Percentiles rank a stretch among this genome's conserved stretches.
These are phyloP conservation scores for Troides helena DNA, from an alignment of 2,888 invertebrate species.

Conservation along the genomic window DNA sequence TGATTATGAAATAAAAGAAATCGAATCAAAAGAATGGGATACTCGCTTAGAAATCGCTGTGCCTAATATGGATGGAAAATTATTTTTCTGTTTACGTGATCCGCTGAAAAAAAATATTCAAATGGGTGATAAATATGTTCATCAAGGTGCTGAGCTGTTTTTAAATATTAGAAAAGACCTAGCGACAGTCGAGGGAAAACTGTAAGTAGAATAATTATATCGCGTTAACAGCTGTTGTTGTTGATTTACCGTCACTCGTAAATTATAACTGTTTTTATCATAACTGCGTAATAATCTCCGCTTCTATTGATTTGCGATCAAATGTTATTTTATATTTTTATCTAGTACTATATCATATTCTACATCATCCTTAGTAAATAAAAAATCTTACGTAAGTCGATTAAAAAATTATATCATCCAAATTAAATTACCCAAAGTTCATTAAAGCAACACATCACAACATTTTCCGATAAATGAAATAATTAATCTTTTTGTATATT, in stretches of 20 bases:
- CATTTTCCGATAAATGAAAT: too few species aligned
- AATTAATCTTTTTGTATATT: too few species aligned
- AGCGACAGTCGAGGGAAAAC: constrained; percentile 1
- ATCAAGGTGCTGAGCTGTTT: constrained; percentile 72
- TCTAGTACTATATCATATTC: neutral
- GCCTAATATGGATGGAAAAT: constrained; percentile 49
- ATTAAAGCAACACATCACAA: too few species aligned
- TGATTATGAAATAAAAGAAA: constrained; percentile 64
- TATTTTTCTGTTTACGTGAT: constrained; percentile 62
- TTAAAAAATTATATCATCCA: too few species aligned
- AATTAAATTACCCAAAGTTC: too few species aligned
- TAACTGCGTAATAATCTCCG: neutral
- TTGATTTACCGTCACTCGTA: constrained; percentile 1
- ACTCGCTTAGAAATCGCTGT: constrained; percentile 55
- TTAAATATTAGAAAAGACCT: constrained; percentile 54
- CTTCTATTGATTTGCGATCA: neutral
- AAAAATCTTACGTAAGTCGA: too few species aligned
- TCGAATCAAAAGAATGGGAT: constrained; percentile 53
- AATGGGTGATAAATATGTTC: constrained; percentile 68
- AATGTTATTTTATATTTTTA: neutral
- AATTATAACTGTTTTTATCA: neutral
- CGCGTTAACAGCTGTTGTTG: constrained; percentile 2
- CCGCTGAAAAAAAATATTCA: constrained; percentile 48
- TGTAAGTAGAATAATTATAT: constrained; percentile 19
- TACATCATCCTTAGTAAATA: too few species aligned